Percentiles rank a stretch among this genome's conserved stretches.
Conservation (phyloP, 1,140 invertebrate genomes). For the Drosophila lowei region DNA sequence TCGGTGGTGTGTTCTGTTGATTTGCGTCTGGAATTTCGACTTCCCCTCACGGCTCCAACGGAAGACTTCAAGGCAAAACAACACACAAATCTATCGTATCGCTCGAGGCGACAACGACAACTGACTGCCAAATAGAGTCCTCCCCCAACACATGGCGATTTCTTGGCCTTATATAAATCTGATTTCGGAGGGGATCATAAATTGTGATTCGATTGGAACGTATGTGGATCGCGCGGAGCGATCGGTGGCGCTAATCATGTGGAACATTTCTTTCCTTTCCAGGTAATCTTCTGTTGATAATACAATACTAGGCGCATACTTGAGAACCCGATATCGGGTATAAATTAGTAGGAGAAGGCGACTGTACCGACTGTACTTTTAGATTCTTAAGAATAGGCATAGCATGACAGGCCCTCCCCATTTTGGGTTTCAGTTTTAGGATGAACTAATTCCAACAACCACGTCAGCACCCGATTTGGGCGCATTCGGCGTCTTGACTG, state of each 20-base stretch:
- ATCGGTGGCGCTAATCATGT: slow-evolving; percentile 62
- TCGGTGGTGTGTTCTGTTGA: slow-evolving; percentile 1
- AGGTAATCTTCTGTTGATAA: slow-evolving; percentile 42
- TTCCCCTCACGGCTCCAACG: no score
- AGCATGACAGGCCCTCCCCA: no score
- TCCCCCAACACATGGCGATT: slow-evolving; percentile 5
- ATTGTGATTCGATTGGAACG: slow-evolving; percentile 50
- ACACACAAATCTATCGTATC: slow-evolving; percentile 22
- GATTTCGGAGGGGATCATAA: slow-evolving; percentile 52
- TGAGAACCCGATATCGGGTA: slow-evolving; percentile 47
- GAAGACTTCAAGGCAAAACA: not conserved
- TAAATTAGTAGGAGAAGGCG: slow-evolving; percentile 32
- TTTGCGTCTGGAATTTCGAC: slow-evolving; percentile 36
- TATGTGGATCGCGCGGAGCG: slow-evolving; percentile 41
- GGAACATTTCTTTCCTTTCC: slow-evolving; percentile 32
- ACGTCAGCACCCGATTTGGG: slow-evolving; percentile 28
- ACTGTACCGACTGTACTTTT: slow-evolving; percentile 21
- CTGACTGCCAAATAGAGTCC: slow-evolving; percentile 45
- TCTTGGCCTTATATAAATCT: slow-evolving; percentile 73
- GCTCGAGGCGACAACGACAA: slow-evolving; percentile 16
- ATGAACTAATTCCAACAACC: slow-evolving; percentile 19
- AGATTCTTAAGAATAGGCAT: not conserved
- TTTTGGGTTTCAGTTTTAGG: not conserved
- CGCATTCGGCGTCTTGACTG: slow-evolving; percentile 13
- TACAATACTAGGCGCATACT: slow-evolving; percentile 19